Conservation (phyloP, 2,888 invertebrate genomes). For the Strigamia crassipes region DNA sequence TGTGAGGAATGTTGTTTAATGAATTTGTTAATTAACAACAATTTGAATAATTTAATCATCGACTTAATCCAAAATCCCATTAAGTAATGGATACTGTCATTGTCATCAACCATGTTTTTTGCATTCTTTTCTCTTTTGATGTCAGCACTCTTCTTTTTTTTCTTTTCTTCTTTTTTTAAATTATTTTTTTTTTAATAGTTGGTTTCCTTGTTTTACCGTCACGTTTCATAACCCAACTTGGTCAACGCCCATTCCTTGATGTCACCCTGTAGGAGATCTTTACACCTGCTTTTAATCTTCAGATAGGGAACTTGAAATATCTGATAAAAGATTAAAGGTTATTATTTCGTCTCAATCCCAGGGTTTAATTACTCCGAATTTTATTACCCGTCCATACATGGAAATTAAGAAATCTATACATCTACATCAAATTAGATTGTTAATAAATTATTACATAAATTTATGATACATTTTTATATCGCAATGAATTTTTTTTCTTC, state of each 20-base stretch:
- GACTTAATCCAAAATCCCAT: slow-evolving; percentile 1
- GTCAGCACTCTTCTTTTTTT: neutral
- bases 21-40: neutral
- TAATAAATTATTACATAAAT: slow-evolving; percentile 11
- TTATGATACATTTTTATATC: neutral
- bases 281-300: slow-evolving; percentile 12
- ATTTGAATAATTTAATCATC: neutral
- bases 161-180: neutral
- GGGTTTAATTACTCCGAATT: slow-evolving; percentile 10
- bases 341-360: neutral
- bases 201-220: neutral
- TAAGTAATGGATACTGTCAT: slow-evolving; percentile 5
- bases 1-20: neutral
- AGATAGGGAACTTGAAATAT: slow-evolving; percentile 6
- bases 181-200: neutral
- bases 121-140: neutral
- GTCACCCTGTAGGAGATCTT: slow-evolving; percentile 16
- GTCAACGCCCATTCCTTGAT: slow-evolving; percentile 6
- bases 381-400: neutral
- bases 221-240: neutral
- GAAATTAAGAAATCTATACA: neutral
- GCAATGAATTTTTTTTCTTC: neutral
- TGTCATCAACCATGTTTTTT: neutral
- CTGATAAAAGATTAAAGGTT: slow-evolving; percentile 13
- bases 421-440: neutral